These are phyloP conservation scores for Sphaeridia pumilis DNA, from an alignment of 2,888 invertebrate species.

Conservation along the genomic window DNA sequence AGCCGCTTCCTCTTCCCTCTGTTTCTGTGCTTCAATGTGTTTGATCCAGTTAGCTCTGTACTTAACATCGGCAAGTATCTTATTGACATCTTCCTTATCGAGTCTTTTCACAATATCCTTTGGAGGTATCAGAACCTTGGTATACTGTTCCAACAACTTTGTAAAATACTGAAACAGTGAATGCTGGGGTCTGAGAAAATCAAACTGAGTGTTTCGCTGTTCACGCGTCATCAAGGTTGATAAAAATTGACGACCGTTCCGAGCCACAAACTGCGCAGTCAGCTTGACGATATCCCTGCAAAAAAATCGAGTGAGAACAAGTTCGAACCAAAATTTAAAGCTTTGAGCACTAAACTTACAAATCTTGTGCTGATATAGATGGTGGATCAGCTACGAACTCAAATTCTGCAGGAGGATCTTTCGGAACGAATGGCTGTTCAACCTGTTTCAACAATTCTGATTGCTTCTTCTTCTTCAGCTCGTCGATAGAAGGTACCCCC, in stretches of 20 bases:
- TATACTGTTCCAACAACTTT: slow-evolving; percentile 93
- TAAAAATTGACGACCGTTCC: slow-evolving; percentile 94
- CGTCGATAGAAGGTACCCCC: slow-evolving; percentile 51
- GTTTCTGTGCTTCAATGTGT: slow-evolving; percentile 82
- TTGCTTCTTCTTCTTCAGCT: slow-evolving; percentile 71
- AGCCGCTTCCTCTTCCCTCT: slow-evolving; percentile 86
- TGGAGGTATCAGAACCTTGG: slow-evolving; percentile 87
- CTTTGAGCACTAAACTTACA: too few relatives aligned
- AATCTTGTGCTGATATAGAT: slow-evolving; percentile 91
- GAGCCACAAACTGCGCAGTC: slow-evolving; percentile 96
- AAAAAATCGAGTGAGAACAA: too few relatives aligned
- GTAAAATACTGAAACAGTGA: slow-evolving; percentile 98
- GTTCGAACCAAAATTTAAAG: too few relatives aligned
- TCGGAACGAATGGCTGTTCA: slow-evolving; percentile 74
- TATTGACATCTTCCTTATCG: slow-evolving; percentile 57
- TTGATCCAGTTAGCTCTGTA: slow-evolving; percentile 94
- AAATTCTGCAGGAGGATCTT: slow-evolving; percentile 81
- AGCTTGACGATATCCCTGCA: slow-evolving; percentile 86
- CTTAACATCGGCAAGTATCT: slow-evolving; percentile 74
- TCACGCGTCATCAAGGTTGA: slow-evolving; percentile 98
- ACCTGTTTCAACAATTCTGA: slow-evolving; percentile 78
- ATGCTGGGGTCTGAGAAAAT: slow-evolving; percentile 96
- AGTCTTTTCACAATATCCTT: slow-evolving; percentile 74
- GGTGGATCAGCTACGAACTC: slow-evolving; percentile 96
- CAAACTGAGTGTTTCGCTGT: slow-evolving; percentile 95